These are phyloP conservation scores for Zelostemma sp. DNA, from an alignment of 1,140 invertebrate species.

Conservation along the genomic window DNA sequence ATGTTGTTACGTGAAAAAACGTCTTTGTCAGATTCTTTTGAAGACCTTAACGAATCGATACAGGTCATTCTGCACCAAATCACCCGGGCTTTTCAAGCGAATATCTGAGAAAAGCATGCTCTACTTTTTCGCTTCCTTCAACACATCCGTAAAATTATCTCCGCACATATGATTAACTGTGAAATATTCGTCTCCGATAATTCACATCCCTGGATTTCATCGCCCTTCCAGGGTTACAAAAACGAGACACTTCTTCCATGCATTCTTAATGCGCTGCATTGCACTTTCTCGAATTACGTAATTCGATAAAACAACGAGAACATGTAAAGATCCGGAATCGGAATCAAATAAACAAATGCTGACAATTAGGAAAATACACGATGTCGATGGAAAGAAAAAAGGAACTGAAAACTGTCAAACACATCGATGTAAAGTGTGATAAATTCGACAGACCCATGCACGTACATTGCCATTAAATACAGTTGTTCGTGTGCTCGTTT, in stretches of 20 bases:
- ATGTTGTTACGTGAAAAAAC: background rate
- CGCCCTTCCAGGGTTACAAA: background rate
- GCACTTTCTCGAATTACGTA: background rate
- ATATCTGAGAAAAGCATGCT: background rate
- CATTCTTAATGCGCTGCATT: background rate
- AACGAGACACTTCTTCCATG: background rate
- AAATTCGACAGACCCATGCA: slow-evolving; percentile 21
- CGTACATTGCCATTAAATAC: slow-evolving; percentile 29
- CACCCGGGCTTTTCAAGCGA: background rate
- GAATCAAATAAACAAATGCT: background rate
- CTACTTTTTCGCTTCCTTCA: background rate
- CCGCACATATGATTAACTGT: no score
- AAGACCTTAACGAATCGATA: slow-evolving; percentile 2
- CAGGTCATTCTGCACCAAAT: slow-evolving; percentile 1
- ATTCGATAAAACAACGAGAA: background rate
- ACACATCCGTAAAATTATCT: background rate
- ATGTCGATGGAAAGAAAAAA: background rate
- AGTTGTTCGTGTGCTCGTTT: slow-evolving; percentile 10
- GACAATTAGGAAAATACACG: no score
- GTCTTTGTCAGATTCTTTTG: background rate
- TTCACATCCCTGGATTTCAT: no score
- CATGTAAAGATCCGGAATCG: background rate
- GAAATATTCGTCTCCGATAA: no score
- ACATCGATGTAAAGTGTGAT: slow-evolving; percentile 1
- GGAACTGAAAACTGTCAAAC: background rate